Evolutionary conservation across 2,797 vertebrate species (phyloP).

Genomic region (Epinephelus malabaricus): DNA sequence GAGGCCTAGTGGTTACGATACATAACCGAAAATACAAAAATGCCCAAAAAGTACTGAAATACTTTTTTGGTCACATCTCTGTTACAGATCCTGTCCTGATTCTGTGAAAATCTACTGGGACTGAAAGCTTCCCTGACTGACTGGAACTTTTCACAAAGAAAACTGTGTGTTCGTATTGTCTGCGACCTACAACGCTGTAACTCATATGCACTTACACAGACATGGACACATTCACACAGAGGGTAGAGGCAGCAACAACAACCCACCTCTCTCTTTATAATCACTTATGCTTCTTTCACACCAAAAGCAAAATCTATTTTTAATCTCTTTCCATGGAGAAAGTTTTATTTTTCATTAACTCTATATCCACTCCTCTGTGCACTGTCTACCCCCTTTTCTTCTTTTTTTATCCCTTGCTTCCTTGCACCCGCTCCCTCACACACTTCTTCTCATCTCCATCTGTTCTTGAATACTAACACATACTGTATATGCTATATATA

Average conservation of each 20-base stretch:
- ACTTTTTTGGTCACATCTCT: conserved; percentile 6
- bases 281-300: conserved; percentile 28
- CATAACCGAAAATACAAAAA: not conserved
- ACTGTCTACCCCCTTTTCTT: conserved; percentile 20
- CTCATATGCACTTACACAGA: not conserved
- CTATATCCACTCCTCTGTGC: conserved; percentile 36
- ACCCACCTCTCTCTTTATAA: conserved; percentile 10
- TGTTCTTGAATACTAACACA: conserved; percentile 76
- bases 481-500: conserved; percentile 53
- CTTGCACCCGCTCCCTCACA: conserved; percentile 66
- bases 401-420: conserved; percentile 45
- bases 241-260: conserved; percentile 5
- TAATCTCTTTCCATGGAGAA: conserved; percentile 64
- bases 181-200: not conserved
- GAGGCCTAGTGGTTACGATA: not conserved
- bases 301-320: conserved; percentile 72
- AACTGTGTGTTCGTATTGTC: conserved; percentile 3
- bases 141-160: conserved; percentile 38
- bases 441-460: conserved; percentile 79
- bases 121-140: not conserved
- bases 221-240: conserved; percentile 27
- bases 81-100: conserved; percentile 20
- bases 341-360: conserved; percentile 49
- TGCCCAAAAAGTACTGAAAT: not conserved
- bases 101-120: not conserved